A percentile compares a stretch with the other conserved stretches of the same genome.
These are phyloP conservation scores for Caradrina kadenii DNA, from an alignment of 2,888 invertebrate genomes.

Conservation along the genomic window DNA sequence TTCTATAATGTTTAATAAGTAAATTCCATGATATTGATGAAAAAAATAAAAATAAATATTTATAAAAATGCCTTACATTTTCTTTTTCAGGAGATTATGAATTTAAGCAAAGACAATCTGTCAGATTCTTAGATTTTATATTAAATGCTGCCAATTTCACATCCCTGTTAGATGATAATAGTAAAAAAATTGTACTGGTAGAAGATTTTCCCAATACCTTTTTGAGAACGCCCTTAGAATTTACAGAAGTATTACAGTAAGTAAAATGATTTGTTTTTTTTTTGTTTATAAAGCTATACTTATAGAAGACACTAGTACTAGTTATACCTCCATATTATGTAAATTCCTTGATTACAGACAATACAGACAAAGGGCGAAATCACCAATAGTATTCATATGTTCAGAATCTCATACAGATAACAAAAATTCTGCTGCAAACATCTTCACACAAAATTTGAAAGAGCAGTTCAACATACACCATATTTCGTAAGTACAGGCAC, in stretches of 20 bases:
- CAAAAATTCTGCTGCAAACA: conserved; percentile 90
- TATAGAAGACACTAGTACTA: no score
- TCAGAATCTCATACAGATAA: conserved; percentile 92
- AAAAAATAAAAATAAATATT: no score
- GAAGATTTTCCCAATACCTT: conserved; percentile 96
- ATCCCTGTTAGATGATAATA: conserved; percentile 89
- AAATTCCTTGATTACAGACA: conserved; percentile 79
- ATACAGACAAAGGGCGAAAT: conserved; percentile 91
- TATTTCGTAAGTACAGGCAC: conserved; percentile 90
- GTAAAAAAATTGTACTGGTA: conserved; percentile 92
- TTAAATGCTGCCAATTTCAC: conserved; percentile 94
- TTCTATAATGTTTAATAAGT: no score
- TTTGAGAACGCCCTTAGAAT: conserved; percentile 91
- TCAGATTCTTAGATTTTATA: conserved; percentile 94
- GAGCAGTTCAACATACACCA: conserved; percentile 92
- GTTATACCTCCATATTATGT: not conserved
- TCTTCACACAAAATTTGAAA: conserved; percentile 92
- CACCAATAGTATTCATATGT: conserved; percentile 93
- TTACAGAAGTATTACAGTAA: conserved; percentile 93
- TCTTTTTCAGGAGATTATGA: conserved; percentile 83
- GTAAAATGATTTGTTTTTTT: conserved; percentile 61
- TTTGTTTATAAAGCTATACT: not conserved
- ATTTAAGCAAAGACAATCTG: conserved; percentile 91
- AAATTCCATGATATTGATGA: no score
- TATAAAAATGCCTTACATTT: not conserved